These are phyloP conservation scores for Maconellicoccus hirsutus DNA, from an alignment of 1,140 invertebrate species.

Conservation along the genomic window DNA sequence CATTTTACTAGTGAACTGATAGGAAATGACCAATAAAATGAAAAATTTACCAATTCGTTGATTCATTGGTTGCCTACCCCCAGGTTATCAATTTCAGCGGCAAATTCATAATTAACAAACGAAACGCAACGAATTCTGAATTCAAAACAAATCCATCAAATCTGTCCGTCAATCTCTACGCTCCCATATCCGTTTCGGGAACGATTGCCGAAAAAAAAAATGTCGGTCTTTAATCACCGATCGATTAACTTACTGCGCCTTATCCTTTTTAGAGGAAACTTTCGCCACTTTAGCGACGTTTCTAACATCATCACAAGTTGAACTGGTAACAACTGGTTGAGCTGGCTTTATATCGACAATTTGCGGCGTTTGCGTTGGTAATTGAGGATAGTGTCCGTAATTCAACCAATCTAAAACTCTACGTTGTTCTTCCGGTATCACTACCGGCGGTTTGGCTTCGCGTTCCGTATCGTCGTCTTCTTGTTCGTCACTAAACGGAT, in stretches of 20 bases:
- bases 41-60: no score
- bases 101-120: no score
- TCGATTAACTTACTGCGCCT: background rate
- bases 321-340: conserved; percentile 18
- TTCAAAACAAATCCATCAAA: no score
- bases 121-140: no score
- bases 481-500: background rate
- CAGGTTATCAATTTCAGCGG: no score
- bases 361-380: background rate
- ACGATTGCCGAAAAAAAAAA: no score
- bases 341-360: background rate
- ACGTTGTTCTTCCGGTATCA: conserved; percentile 5
- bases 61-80: no score
- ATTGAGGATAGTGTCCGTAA: background rate
- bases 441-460: background rate
- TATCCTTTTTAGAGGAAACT: background rate
- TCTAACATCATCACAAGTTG: conserved; percentile 17
- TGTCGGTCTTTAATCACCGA: no score
- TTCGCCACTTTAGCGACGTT: background rate
- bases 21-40: no score
- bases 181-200: no score
- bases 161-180: no score
- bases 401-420: conserved; percentile 13
- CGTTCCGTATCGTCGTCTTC: background rate
- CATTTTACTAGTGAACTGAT: no score